Percentiles rank a stretch among this genome's conserved stretches.
These are phyloP conservation scores for Avahi laniger DNA, from an alignment of 2,797 vertebrate species.

Conservation along the genomic window DNA sequence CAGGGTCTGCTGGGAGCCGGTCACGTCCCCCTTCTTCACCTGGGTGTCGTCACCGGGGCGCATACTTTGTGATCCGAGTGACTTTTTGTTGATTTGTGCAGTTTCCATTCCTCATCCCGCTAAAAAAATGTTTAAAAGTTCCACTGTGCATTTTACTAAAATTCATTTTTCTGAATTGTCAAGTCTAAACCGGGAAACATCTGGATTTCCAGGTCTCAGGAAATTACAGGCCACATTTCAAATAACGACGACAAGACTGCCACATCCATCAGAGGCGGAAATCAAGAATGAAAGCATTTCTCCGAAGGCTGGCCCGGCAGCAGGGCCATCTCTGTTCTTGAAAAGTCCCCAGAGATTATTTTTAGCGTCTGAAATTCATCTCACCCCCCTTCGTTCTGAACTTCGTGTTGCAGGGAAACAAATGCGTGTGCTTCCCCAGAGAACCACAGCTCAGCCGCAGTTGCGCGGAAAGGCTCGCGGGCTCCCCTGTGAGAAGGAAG, in stretches of 20 bases:
- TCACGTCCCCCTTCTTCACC: rapidly evolving
- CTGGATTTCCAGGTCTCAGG: conserved; percentile 83
- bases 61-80: rapidly evolving
- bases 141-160: neutral
- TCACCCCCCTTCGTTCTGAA: conserved; percentile 27
- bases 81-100: rapidly evolving
- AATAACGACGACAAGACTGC: conserved; percentile 72
- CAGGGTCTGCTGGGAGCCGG: rapidly evolving
- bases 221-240: conserved; percentile 80
- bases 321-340: conserved; percentile 30
- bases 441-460: neutral
- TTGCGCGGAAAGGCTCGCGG: neutral
- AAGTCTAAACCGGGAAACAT: conserved; percentile 74
- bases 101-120: rapidly evolving
- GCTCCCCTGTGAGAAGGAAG: neutral
- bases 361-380: conserved; percentile 57
- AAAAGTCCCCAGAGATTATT: neutral
- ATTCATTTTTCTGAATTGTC: neutral
- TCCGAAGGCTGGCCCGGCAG: conserved; percentile 49
- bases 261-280: conserved; percentile 65
- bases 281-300: conserved; percentile 28
- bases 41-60: rapidly evolving
- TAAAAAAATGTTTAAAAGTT: conserved; percentile 36
- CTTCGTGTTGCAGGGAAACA: neutral
- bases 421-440: neutral